A percentile compares a stretch with the other conserved stretches of the same genome.
Evolutionary conservation across 2,113 vertebrate species (phyloP).

Genomic region (Embiotoca jacksoni): DNA sequence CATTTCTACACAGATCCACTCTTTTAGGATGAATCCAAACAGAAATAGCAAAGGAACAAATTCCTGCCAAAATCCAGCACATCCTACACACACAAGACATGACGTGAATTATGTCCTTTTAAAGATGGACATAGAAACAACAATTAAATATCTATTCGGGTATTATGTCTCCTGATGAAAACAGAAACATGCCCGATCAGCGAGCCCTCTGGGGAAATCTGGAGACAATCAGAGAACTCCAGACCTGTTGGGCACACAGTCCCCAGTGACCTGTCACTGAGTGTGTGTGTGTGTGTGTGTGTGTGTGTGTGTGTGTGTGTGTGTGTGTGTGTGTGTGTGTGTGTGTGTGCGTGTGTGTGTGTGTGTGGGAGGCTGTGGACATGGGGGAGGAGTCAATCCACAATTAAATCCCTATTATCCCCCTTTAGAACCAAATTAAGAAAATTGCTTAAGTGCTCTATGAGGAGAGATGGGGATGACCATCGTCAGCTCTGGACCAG

Average conservation of each 20-base stretch:
- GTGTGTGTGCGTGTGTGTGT: constrained; percentile 27
- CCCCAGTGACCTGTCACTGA: constrained; percentile 59
- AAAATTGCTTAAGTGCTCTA: constrained; percentile 71
- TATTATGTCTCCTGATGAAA: constrained; percentile 46
- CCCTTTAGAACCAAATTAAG: constrained; percentile 68
- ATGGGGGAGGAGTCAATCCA: constrained; percentile 34
- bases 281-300: constrained; percentile 38
- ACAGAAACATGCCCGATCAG: constrained; percentile 51
- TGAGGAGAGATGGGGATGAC: constrained; percentile 53
- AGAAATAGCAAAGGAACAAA: not conserved
- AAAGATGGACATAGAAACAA: constrained; percentile 33
- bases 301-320: constrained; percentile 4
- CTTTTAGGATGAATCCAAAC: constrained; percentile 11
- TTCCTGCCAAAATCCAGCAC: not conserved
- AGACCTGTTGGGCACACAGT: constrained; percentile 45
- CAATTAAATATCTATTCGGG: constrained; percentile 47
- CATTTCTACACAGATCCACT: not conserved
- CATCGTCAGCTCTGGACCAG: constrained; percentile 33
- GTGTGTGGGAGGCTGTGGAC: not conserved
- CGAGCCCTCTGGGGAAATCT: constrained; percentile 71
- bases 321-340: constrained; percentile 23
- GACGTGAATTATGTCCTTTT: constrained; percentile 38
- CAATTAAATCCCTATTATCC: constrained; percentile 76
- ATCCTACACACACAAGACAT: not conserved
- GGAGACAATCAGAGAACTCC: constrained; percentile 76